Percentiles rank a stretch among this genome's conserved stretches.
These are phyloP conservation scores for Rallus crepitans DNA, from an alignment of 2,797 vertebrate genomes.

Conservation along the genomic window DNA sequence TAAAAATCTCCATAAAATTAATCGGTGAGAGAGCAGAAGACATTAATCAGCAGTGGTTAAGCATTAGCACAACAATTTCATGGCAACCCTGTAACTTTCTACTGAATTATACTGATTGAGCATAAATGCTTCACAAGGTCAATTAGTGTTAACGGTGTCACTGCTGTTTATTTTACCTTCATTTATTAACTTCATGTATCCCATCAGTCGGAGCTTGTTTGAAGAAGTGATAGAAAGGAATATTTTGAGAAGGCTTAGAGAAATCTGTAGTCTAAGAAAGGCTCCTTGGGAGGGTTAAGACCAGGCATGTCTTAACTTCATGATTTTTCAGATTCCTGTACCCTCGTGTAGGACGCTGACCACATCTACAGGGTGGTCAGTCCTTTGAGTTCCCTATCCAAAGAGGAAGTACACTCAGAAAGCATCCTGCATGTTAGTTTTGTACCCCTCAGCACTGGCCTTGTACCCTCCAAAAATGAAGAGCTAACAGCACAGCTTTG, in stretches of 20 bases:
- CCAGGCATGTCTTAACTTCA: background rate
- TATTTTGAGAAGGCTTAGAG: background rate
- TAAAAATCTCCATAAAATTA: slow-evolving; percentile 41
- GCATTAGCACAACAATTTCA: background rate
- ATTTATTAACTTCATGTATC: background rate
- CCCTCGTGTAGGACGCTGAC: background rate
- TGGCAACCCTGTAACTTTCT: background rate
- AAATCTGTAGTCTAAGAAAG: background rate
- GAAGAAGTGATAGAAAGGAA: background rate
- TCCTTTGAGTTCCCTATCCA: background rate
- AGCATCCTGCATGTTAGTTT: slow-evolving; percentile 1
- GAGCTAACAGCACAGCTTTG: background rate
- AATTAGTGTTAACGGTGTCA: background rate
- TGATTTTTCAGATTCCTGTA: background rate
- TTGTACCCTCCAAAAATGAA: background rate
- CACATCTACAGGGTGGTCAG: background rate
- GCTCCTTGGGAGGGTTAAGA: background rate
- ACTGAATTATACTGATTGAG: background rate
- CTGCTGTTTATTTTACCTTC: background rate
- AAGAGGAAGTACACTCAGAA: background rate
- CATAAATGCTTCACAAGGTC: slow-evolving; percentile 5
- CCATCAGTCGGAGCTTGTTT: background rate
- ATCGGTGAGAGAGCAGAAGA: background rate
- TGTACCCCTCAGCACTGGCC: background rate
- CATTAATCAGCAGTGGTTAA: background rate